phyloP scores from a whole-genome alignment of 2,113 vertebrate genomes.

The Centropus bengalensis region DNA sequence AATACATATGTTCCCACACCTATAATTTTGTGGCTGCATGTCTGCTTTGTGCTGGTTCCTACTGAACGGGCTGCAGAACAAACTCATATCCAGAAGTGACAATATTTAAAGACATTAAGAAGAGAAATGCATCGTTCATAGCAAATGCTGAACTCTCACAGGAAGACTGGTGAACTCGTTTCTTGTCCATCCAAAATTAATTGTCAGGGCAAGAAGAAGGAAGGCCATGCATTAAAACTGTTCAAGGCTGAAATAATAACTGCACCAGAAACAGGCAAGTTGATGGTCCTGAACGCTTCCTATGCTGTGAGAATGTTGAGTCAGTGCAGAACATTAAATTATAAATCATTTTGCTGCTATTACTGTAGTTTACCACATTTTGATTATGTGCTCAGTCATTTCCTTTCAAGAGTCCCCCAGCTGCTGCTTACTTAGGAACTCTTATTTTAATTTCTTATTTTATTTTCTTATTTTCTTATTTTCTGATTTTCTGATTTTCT shows the following conservation, averaged over 20 bases:
- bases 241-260: constrained; percentile 16
- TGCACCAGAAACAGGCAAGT: neutral
- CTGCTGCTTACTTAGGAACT: constrained; percentile 7
- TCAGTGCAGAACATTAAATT: neutral
- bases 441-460: neutral
- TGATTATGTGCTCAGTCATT: neutral
- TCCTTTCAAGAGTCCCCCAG: neutral
- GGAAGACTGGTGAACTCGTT: neutral
- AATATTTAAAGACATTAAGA: neutral
- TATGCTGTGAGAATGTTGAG: neutral
- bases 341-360: neutral
- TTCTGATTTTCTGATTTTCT: too few relatives aligned
- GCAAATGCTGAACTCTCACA: neutral
- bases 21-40: neutral
- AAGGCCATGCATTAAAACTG: neutral
- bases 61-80: neutral
- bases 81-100: neutral
- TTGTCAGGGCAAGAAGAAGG: constrained; percentile 8
- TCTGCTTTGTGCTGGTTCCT: neutral
- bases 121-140: neutral
- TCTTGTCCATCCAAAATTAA: neutral
- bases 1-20: neutral
- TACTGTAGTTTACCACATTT: constrained; percentile 22
- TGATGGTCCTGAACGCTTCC: neutral
- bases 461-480: too few relatives aligned